Evolutionary conservation across 2,797 vertebrate genomes (phyloP).

Genomic region (Rhynchotus rufescens): DNA sequence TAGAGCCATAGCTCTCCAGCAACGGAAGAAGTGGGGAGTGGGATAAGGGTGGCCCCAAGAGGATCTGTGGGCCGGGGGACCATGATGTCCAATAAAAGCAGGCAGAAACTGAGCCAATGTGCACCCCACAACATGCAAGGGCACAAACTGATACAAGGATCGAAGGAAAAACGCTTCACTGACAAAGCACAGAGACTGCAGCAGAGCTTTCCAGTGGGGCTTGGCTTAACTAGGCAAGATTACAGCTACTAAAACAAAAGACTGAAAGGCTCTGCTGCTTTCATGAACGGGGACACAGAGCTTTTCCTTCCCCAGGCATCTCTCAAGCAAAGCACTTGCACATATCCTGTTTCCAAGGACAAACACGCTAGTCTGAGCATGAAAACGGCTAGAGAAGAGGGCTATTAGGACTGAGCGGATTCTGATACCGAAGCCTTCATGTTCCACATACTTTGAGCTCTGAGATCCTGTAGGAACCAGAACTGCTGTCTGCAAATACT

Average conservation of each 20-base stretch:
- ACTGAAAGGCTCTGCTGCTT: background rate
- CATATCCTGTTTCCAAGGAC: background rate
- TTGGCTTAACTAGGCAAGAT: background rate
- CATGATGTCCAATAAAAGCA: background rate
- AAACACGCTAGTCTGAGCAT: background rate
- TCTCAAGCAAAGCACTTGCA: background rate
- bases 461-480: background rate
- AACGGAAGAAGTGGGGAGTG: background rate
- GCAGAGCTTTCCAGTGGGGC: background rate
- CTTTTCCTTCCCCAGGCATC: background rate
- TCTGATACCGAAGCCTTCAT: background rate
- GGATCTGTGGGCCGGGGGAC: background rate
- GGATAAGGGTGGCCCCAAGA: background rate
- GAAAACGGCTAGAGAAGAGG: background rate
- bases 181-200: background rate
- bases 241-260: background rate
- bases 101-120: background rate
- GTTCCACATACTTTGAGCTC: constrained; percentile 32
- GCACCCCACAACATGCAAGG: background rate
- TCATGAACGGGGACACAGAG: background rate
- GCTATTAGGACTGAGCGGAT: background rate
- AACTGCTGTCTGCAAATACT: constrained; percentile 46
- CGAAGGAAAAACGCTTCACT: background rate
- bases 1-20: background rate
- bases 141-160: background rate